Evolutionary conservation across 92 coral and sea anemone genomes (phyloP).

Genomic region (Galaxea fascicularis): DNA sequence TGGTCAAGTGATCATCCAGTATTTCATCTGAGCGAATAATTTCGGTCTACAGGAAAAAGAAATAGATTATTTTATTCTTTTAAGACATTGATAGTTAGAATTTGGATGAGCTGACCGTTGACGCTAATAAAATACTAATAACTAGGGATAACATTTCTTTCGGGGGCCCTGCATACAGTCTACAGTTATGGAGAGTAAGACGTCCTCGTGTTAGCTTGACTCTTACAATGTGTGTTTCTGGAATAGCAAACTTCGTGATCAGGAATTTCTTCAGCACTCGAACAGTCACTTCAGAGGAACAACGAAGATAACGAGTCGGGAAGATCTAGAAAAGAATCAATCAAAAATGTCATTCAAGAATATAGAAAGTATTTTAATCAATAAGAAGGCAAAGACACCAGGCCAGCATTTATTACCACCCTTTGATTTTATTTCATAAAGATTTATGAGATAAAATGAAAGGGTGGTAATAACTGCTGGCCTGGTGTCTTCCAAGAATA

Average conservation of each 20-base stretch:
- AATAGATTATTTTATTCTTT: neutral
- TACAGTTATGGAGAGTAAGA: too few relatives aligned
- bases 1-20: conserved; percentile 68
- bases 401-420: too few relatives aligned
- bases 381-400: neutral
- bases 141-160: too few relatives aligned
- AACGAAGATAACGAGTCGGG: conserved; percentile 85
- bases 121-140: too few relatives aligned
- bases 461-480: too few relatives aligned
- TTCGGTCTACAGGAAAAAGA: conserved; percentile 65
- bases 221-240: conserved; percentile 70
- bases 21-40: conserved; percentile 88
- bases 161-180: too few relatives aligned
- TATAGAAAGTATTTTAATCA: neutral
- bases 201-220: too few relatives aligned
- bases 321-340: conserved; percentile 58
- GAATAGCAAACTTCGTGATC: conserved; percentile 76
- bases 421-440: too few relatives aligned
- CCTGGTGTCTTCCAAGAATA: too few relatives aligned
- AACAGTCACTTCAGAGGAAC: conserved; percentile 74
- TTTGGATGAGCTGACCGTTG: neutral
- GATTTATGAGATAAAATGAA: too few relatives aligned
- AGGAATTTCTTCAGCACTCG: conserved; percentile 78
- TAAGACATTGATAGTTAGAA: neutral
- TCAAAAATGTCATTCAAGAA: neutral